phyloP scores from a whole-genome alignment of 2,797 vertebrate species.

The Remorina albescens region DNA sequence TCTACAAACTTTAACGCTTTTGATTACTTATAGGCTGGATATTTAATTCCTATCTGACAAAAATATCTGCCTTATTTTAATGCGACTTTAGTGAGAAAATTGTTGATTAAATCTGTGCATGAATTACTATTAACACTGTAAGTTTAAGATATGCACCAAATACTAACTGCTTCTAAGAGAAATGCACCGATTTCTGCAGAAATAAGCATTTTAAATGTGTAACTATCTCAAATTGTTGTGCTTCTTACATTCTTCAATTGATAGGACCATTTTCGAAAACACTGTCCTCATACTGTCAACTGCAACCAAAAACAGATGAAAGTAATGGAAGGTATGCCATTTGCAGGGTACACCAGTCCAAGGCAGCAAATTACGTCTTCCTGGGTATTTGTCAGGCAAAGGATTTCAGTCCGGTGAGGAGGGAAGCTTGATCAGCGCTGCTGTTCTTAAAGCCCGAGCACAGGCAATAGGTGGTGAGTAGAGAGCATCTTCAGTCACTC shows the following conservation, averaged over 20 bases:
- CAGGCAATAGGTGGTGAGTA: slow-evolving; percentile 88
- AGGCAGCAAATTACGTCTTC: slow-evolving; percentile 96
- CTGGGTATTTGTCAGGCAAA: slow-evolving; percentile 98
- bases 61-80: slow-evolving; percentile 36
- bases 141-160: slow-evolving; percentile 14
- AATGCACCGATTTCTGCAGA: neutral
- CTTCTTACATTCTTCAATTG: neutral
- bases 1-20: slow-evolving; percentile 36
- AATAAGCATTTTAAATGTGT: neutral
- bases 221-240: too few relatives aligned
- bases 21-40: slow-evolving; percentile 44
- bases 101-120: slow-evolving; percentile 38
- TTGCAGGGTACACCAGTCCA: slow-evolving; percentile 92
- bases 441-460: slow-evolving; percentile 91
- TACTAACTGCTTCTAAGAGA: slow-evolving; percentile 41
- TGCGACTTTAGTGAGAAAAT: neutral
- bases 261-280: neutral
- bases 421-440: slow-evolving; percentile 90
- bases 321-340: slow-evolving; percentile 30
- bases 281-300: neutral
- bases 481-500: neutral
- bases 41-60: slow-evolving; percentile 23
- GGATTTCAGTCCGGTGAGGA: slow-evolving; percentile 96
- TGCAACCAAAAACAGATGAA: neutral
- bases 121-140: slow-evolving; percentile 10